These are phyloP conservation scores for Chlamydotis undulata DNA, from an alignment of 2,113 vertebrate species.

Conservation along the genomic window DNA sequence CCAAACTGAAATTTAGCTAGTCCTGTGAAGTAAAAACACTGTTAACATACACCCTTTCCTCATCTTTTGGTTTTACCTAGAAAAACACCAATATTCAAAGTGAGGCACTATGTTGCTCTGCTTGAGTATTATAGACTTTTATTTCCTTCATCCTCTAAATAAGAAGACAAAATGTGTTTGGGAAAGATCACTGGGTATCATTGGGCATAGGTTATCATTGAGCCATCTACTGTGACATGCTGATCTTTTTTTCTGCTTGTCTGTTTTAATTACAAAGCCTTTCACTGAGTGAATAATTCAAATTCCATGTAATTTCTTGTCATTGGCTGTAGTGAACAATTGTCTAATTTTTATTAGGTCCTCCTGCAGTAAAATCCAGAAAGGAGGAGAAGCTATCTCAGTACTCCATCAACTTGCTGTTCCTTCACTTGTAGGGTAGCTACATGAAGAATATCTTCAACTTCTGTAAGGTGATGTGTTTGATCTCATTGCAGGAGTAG, in stretches of 20 bases:
- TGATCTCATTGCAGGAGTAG: neutral
- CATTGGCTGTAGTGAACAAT: neutral
- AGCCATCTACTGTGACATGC: neutral
- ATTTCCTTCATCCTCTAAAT: neutral
- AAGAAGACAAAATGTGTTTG: neutral
- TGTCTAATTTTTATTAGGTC: neutral
- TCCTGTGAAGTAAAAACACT: neutral
- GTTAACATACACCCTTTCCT: neutral
- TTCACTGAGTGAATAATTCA: neutral
- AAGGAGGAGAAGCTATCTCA: neutral
- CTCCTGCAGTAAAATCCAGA: neutral
- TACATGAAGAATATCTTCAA: neutral
- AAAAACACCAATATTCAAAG: neutral
- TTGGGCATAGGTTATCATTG: neutral
- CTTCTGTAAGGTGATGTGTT: fast-evolving
- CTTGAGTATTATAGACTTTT: neutral
- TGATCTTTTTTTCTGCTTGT: neutral
- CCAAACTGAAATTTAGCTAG: neutral
- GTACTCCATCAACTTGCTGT: neutral
- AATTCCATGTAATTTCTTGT: neutral
- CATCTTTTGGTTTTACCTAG: neutral
- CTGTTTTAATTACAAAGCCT: neutral
- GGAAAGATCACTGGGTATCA: neutral
- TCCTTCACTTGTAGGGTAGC: neutral
- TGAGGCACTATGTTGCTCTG: neutral